Conservation (phyloP, 2,797 vertebrate genomes). For the Antennarius maculatus region DNA sequence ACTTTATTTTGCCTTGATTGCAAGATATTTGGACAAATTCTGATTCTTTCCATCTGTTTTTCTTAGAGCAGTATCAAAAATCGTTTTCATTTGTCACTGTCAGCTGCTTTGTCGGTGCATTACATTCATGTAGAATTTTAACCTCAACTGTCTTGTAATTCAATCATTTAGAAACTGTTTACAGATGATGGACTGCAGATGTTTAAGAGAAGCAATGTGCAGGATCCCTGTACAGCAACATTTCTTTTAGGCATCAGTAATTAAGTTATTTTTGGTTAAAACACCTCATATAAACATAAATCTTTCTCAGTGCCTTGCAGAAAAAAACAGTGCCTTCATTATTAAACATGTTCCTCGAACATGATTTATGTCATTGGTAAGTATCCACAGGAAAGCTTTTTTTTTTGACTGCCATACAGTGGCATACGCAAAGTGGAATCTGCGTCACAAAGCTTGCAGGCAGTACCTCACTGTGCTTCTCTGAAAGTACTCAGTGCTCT, state of each 20-base stretch:
- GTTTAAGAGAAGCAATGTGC: background rate
- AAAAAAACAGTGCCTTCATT: background rate
- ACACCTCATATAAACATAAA: slow-evolving; percentile 4
- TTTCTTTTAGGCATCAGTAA: slow-evolving; percentile 3
- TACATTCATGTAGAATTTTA: background rate
- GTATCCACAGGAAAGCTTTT: slow-evolving; percentile 47
- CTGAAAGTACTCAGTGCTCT: slow-evolving; percentile 67
- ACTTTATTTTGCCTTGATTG: background rate
- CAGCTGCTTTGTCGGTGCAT: background rate
- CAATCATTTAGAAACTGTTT: slow-evolving; percentile 22
- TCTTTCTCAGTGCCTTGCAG: background rate
- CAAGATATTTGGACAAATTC: background rate
- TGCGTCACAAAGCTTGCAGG: slow-evolving; percentile 70
- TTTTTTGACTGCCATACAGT: slow-evolving; percentile 36
- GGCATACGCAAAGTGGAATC: slow-evolving; percentile 62
- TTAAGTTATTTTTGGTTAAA: slow-evolving; percentile 1
- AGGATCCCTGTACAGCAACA: background rate
- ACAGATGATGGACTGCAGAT: background rate
- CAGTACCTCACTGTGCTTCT: slow-evolving; percentile 63
- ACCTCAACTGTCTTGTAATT: slow-evolving; percentile 14
- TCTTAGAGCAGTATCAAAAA: background rate
- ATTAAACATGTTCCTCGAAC: slow-evolving; percentile 30
- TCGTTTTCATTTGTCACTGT: background rate
- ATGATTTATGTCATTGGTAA: slow-evolving; percentile 47
- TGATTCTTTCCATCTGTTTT: slow-evolving; percentile 2